Base-by-base conservation (phyloP, 2,797 vertebrate genomes). In the Cynodonichthys magdalenae region DNA sequence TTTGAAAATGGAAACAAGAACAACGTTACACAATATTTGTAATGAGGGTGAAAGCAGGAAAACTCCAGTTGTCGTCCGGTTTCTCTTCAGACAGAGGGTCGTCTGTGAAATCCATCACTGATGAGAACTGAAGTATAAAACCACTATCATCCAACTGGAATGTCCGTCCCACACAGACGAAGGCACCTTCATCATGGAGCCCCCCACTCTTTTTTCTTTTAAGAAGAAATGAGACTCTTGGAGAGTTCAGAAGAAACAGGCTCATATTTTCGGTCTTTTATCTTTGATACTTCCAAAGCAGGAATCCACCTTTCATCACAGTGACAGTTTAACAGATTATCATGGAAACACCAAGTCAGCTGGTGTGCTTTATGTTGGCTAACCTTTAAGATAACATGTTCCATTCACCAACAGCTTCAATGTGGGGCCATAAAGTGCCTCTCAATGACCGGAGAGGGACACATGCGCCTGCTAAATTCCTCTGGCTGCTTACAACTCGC, bases 91-190 rank as follows among this genome's bases (percentile, higher is more conserved):
- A 89, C 73, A 50, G 64, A 2, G 48, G 48, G 83, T 57, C 11
- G 28, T 86, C 88, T 92, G 91, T 39, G 59, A 88, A 89, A 84
- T 75, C 73, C 83, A 90, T 89, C 81, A 87, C 63, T 56, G 71
- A 85, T 87, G 84, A 75, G 68, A 84, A 66, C 50, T 68, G 74
- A 69, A 84, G 73, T 74, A 79, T 80, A 62, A 80, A 89, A 77
- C 67, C 77, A 19, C 74, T 75, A 85, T 87, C 81, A 89, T 87
- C 76, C 36, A 15, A 51, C 51, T 63, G 87, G 82, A 90, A 87
- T 88, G 82, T 85, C 50, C 69, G 71, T 80, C 86, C 87, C 81
- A 87, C 87, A 82, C 61, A 5, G 63, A 79, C 45, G 42, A 78
- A 81, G 66, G 44, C 73, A 77, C 71, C 63, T 74, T 59, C 67